Conservation (phyloP, 2,888 invertebrate species). For the Zygogramma bicolorata region DNA sequence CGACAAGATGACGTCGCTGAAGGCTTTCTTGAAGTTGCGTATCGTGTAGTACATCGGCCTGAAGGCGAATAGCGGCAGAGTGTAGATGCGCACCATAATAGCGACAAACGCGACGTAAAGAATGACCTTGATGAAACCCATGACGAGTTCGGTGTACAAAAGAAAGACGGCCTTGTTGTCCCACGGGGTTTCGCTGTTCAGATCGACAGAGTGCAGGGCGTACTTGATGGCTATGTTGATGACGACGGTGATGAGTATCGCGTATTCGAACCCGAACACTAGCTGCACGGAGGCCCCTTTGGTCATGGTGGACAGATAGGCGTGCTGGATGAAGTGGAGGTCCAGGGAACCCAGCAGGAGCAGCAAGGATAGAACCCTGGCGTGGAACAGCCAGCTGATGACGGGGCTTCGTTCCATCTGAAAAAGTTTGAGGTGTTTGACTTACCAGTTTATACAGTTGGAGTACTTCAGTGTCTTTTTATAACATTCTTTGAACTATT, state of each 20-base stretch:
- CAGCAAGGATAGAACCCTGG: slow-evolving; percentile 88
- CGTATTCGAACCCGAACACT: slow-evolving; percentile 99
- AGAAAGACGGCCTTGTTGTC: slow-evolving; percentile 99
- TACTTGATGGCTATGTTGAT: slow-evolving; percentile 95
- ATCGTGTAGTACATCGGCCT: slow-evolving; percentile 99
- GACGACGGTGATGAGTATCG: slow-evolving; percentile 93
- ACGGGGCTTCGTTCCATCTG: slow-evolving; percentile 99
- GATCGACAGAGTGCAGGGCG: slow-evolving; percentile 86
- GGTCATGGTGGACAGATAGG: slow-evolving; percentile 90
- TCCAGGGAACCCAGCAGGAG: slow-evolving; percentile 86
- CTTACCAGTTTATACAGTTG: no score
- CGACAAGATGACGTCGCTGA: slow-evolving; percentile 96
- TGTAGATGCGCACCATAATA: slow-evolving; percentile 95
- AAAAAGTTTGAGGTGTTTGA: slow-evolving; percentile 57
- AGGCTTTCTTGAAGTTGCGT: slow-evolving; percentile 97
- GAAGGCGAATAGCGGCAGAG: slow-evolving; percentile 97
- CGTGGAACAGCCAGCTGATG: slow-evolving; percentile 94
- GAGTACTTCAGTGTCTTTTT: no score
- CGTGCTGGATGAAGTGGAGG: slow-evolving; percentile 90
- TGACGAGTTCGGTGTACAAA: slow-evolving; percentile 94
- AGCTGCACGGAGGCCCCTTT: slow-evolving; percentile 98
- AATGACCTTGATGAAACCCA: slow-evolving; percentile 82
- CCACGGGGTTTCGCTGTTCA: slow-evolving; percentile 96
- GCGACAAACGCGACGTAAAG: slow-evolving; percentile 93
- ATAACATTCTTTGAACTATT: no score